phyloP scores from a whole-genome alignment of 2,113 vertebrate species.

The Callipepla californica region DNA sequence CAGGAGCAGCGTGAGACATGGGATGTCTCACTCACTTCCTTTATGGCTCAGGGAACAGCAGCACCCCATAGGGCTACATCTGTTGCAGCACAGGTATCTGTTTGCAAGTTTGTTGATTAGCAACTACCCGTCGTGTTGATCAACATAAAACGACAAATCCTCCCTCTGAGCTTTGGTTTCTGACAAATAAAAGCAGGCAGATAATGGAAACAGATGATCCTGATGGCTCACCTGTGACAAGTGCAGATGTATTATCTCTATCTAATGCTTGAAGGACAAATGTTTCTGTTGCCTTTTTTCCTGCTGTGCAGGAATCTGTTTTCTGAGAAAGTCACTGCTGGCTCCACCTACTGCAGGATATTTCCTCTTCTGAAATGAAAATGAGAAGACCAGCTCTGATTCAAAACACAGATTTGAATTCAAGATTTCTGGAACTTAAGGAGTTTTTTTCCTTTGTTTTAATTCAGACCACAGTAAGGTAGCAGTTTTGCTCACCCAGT shows the following conservation, averaged over 20 bases:
- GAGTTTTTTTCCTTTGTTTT: neutral
- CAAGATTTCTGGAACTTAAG: slow-evolving; percentile 2
- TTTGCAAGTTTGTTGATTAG: neutral
- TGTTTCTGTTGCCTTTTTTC: neutral
- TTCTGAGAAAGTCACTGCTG: neutral
- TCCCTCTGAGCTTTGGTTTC: neutral
- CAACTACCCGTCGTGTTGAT: no score
- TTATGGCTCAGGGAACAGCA: no score
- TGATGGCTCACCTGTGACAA: neutral
- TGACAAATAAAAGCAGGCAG: neutral
- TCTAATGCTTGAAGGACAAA: neutral
- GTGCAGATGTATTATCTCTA: neutral
- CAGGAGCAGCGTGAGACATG: rapidly evolving
- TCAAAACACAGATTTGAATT: neutral
- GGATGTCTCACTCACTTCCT: rapidly evolving
- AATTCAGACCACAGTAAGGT: neutral
- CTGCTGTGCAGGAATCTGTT: no score
- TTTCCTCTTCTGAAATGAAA: slow-evolving; percentile 23
- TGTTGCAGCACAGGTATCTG: neutral
- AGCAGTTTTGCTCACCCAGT: neutral
- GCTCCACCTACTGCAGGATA: neutral
- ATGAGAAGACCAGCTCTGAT: neutral
- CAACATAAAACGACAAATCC: neutral
- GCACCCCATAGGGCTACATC: rapidly evolving
- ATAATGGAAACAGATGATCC: neutral